phyloP scores from a whole-genome alignment of 2,797 vertebrate species.

The Lagorchestes hirsutus region DNA sequence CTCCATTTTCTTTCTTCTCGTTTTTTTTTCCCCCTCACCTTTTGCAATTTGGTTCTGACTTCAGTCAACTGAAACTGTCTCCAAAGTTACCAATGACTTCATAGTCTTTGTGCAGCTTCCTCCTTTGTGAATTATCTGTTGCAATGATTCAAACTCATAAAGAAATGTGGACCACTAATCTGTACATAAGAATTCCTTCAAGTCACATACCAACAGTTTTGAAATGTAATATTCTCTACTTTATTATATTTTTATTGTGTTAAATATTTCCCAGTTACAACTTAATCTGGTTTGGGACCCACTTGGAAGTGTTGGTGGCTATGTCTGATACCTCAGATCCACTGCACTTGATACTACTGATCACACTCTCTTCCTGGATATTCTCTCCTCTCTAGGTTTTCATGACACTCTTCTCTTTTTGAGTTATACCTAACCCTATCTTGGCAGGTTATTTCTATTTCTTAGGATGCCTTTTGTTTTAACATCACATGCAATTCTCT shows the following conservation, averaged over 20 bases:
- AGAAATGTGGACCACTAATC: neutral
- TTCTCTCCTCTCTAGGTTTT: neutral
- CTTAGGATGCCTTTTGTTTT: neutral
- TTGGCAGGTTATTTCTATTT: neutral
- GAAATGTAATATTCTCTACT: neutral
- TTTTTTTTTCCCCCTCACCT: neutral
- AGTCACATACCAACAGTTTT: neutral
- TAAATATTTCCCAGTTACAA: neutral
- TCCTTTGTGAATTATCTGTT: neutral
- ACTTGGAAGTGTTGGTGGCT: neutral
- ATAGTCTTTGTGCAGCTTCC: neutral
- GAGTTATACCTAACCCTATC: neutral
- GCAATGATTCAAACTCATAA: neutral
- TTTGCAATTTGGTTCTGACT: neutral
- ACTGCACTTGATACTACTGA: neutral
- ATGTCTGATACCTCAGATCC: neutral
- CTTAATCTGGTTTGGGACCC: neutral
- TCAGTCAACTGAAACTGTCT: neutral
- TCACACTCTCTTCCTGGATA: neutral
- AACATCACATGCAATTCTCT: neutral
- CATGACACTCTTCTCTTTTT: neutral
- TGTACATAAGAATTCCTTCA: neutral
- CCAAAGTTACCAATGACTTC: neutral
- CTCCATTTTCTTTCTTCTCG: neutral
- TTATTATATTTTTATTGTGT: neutral